Conservation (phyloP, 2,113 vertebrate species). For the Oreochromis niloticus region DNA sequence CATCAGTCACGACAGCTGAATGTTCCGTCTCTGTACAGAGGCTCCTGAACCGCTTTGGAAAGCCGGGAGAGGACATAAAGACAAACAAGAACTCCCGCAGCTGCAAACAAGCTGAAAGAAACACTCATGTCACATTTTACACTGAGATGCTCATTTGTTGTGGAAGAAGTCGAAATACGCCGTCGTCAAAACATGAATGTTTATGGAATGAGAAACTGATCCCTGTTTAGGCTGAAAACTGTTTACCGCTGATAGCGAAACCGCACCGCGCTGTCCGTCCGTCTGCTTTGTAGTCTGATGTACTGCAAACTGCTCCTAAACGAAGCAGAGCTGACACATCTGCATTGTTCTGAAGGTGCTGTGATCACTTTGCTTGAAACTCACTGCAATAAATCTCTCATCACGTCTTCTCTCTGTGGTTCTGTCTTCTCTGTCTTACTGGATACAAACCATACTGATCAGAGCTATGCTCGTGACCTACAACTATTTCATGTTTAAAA, state of each 20-base stretch:
- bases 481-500: neutral
- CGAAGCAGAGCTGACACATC: neutral
- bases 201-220: neutral
- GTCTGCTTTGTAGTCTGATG: neutral
- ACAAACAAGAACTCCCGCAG: neutral
- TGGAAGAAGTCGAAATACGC: neutral
- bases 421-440: neutral
- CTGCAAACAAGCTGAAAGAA: neutral
- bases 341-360: constrained; percentile 5
- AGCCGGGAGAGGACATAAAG: neutral
- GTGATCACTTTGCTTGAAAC: constrained; percentile 5
- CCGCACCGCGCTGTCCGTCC: neutral
- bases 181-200: neutral
- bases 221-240: neutral
- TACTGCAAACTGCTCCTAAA: neutral
- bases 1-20: neutral
- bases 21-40: neutral
- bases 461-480: neutral
- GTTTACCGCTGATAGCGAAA: neutral
- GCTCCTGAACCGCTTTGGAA: neutral
- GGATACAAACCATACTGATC: neutral
- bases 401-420: neutral
- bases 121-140: neutral
- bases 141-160: neutral
- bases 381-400: constrained; percentile 39